Percentiles rank a stretch among this genome's conserved stretches.
Conservation (phyloP, 2,797 vertebrate genomes). For the Bucorvus abyssinicus region DNA sequence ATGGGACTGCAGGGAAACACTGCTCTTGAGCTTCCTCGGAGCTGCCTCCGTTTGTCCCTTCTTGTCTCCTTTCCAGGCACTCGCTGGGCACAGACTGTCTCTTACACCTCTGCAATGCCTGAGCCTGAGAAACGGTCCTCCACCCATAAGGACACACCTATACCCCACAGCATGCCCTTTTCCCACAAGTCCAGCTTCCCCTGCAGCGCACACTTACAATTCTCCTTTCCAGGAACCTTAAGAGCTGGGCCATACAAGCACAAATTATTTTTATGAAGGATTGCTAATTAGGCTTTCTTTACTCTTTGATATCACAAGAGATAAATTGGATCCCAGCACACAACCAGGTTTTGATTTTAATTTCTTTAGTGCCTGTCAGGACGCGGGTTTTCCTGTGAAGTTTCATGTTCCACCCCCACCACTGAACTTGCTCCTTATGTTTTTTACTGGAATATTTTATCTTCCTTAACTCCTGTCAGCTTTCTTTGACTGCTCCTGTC, state of each 20-base stretch:
- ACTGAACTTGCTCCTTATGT: not conserved
- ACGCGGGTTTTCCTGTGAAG: not conserved
- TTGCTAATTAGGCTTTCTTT: not conserved
- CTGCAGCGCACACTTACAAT: not conserved
- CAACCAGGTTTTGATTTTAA: not conserved
- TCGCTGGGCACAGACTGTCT: not conserved
- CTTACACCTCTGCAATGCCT: not conserved
- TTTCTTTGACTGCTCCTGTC: not conserved
- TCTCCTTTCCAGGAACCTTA: not conserved
- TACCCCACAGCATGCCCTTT: not conserved
- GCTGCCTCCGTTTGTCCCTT: not conserved
- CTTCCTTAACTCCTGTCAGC: not conserved
- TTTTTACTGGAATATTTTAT: not conserved
- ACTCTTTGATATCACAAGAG: not conserved
- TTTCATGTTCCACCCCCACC: not conserved
- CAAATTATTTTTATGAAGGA: not conserved
- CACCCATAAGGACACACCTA: no score
- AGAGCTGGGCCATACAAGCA: not conserved
- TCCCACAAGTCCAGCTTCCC: not conserved
- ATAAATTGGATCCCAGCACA: not conserved
- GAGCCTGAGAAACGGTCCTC: not conserved
- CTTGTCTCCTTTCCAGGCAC: not conserved
- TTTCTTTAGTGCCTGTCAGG: not conserved
- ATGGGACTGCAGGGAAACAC: rapidly evolving
- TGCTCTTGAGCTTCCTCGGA: not conserved